Conservation (phyloP, 2,888 invertebrate species). For the Arrhopalites spinosus region DNA sequence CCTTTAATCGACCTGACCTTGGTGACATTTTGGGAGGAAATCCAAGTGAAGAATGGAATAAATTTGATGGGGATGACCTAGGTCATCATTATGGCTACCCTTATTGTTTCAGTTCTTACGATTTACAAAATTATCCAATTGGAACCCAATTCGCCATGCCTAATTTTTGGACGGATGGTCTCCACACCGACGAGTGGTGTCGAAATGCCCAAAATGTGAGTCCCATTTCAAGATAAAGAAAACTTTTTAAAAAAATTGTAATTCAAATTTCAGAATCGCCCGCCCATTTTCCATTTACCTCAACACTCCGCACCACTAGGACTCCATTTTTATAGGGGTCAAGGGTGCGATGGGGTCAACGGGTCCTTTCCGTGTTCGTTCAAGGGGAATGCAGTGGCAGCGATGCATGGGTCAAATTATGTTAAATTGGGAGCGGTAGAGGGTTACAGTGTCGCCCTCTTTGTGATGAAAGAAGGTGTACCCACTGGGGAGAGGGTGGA, state of each 20-base stretch:
- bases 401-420: conserved; percentile 47
- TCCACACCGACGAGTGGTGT: conserved; percentile 53
- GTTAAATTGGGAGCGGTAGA: conserved; percentile 37
- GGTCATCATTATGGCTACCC: conserved; percentile 52
- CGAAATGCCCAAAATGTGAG: conserved; percentile 37
- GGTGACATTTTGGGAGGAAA: conserved; percentile 51
- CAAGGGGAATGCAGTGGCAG: conserved; percentile 42
- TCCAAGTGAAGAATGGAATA: conserved; percentile 49
- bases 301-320: conserved; percentile 52
- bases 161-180: conserved; percentile 47
- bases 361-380: conserved; percentile 48
- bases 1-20: conserved; percentile 42
- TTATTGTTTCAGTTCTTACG: conserved; percentile 47
- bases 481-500: conserved; percentile 46
- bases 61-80: conserved; percentile 36
- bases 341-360: conserved; percentile 32
- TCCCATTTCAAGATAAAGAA: too few species aligned
- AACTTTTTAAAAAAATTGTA: too few species aligned
- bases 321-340: conserved; percentile 44
- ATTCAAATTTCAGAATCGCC: conserved; percentile 42
- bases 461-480: conserved; percentile 34
- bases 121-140: conserved; percentile 31
- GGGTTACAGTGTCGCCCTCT: conserved; percentile 45
- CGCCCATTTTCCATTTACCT: conserved; percentile 46
- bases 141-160: conserved; percentile 52